Percentiles rank a stretch among this genome's conserved stretches.
phyloP scores from a whole-genome alignment of 2,113 vertebrate genomes.

The Nycticebus coucang region DNA sequence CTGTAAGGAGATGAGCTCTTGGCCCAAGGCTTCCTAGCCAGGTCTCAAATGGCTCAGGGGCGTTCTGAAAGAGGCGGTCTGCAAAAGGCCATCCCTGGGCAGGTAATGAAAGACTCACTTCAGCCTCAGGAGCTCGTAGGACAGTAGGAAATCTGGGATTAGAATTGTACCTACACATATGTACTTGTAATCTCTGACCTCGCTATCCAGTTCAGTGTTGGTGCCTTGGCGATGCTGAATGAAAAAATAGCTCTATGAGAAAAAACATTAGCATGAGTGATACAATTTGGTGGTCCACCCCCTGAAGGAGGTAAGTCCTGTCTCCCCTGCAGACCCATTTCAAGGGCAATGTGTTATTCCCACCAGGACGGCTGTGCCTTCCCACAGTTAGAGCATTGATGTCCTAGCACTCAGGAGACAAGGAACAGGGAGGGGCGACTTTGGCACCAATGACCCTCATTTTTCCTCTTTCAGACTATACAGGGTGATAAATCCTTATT shows the following conservation, averaged over 20 bases:
- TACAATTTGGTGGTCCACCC: conserved; percentile 15
- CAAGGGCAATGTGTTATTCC: conserved; percentile 30
- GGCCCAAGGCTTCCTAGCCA: accelerated
- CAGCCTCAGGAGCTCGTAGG: not conserved
- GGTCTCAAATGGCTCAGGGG: not conserved
- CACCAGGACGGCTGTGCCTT: not conserved
- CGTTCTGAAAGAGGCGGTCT: not conserved
- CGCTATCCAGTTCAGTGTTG: not conserved
- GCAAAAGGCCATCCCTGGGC: no score
- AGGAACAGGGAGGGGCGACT: not conserved
- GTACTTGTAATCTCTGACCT: not conserved
- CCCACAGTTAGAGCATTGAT: not conserved
- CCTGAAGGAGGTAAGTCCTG: conserved; percentile 45
- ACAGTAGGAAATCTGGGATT: not conserved
- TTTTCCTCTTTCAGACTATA: not conserved
- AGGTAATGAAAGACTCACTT: not conserved
- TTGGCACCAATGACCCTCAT: not conserved
- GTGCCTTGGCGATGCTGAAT: not conserved
- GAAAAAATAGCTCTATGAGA: conserved; percentile 22
- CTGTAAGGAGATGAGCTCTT: not conserved
- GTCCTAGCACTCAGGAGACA: not conserved
- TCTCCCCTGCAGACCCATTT: conserved; percentile 25
- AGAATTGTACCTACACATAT: not conserved
- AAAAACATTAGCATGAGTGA: not conserved
- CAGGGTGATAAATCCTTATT: not conserved